A percentile compares a stretch with the other conserved stretches of the same genome.
Conservation (phyloP, 2,888 invertebrate species). For the Andrena flavipes region DNA sequence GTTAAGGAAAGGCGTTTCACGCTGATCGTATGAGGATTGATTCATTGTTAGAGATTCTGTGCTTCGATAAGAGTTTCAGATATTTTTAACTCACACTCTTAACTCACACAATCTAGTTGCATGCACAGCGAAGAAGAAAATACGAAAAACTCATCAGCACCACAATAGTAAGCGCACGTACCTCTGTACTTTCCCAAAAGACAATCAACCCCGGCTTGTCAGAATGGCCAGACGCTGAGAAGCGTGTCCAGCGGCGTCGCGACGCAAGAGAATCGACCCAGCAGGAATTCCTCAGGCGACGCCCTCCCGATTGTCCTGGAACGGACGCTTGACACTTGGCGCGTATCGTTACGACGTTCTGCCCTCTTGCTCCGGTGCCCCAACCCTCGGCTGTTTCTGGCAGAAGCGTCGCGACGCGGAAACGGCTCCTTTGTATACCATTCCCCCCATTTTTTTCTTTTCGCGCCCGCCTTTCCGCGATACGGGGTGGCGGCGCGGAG, state of each 20-base stretch:
- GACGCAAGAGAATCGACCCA: conserved; percentile 4
- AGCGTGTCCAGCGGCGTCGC: background rate
- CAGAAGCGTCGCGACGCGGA: conserved; percentile 24
- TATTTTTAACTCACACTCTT: too few species aligned
- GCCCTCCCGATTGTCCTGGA: conserved; percentile 36
- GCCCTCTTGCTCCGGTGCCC: background rate
- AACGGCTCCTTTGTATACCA: conserved; percentile 24
- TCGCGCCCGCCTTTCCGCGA: background rate
- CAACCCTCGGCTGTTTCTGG: background rate
- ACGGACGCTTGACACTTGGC: conserved; percentile 36
- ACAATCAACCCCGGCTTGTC: too few species aligned
- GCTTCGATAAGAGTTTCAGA: too few species aligned
- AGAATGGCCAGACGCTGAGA: too few species aligned
- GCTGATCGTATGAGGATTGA: too few species aligned
- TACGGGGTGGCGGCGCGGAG: background rate
- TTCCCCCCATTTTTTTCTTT: background rate
- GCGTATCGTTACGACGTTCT: conserved; percentile 34
- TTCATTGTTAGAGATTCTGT: too few species aligned
- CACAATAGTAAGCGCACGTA: too few species aligned
- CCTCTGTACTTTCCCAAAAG: too few species aligned
- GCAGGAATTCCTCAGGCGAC: conserved; percentile 24
- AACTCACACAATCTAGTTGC: too few species aligned
- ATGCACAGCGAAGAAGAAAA: too few species aligned
- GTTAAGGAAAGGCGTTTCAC: background rate
- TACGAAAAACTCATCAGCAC: too few species aligned